These are phyloP conservation scores for Zoanthus solanderi DNA, from an alignment of 92 coral and sea anemone genomes.

Conservation along the genomic window DNA sequence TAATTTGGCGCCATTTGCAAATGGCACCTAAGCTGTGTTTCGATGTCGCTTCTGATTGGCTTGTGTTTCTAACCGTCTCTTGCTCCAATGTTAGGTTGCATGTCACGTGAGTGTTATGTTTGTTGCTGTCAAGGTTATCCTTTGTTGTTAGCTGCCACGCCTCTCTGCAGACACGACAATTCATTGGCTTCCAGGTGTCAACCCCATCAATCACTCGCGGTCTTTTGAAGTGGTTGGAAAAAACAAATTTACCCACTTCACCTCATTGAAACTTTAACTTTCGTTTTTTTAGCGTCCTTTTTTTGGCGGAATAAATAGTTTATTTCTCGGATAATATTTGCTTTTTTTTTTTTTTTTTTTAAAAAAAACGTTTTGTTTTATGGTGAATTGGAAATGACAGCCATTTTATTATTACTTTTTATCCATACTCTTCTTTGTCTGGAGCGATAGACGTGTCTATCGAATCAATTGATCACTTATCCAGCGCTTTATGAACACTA, in stretches of 20 bases:
- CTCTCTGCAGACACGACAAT: conserved; percentile 36
- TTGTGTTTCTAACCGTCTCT: conserved; percentile 65
- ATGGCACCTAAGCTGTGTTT: conserved; percentile 90
- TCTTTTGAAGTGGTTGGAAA: neutral
- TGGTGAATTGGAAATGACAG: neutral
- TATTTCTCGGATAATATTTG: neutral
- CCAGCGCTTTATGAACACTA: conserved; percentile 29
- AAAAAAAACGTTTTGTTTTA: neutral
- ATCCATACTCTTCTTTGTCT: conserved; percentile 18
- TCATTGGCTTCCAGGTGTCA: conserved; percentile 37
- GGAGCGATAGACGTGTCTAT: conserved; percentile 14
- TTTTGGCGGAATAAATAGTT: neutral
- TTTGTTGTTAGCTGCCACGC: conserved; percentile 84
- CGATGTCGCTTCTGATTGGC: conserved; percentile 79
- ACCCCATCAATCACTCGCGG: conserved; percentile 12
- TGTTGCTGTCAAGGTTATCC: conserved; percentile 78
- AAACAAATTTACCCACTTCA: conserved; percentile 2
- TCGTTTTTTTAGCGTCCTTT: neutral
- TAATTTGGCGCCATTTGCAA: conserved; percentile 98
- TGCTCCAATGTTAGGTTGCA: conserved; percentile 67
- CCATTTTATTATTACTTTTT: neutral
- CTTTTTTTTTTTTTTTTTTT: neutral
- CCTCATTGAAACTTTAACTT: neutral
- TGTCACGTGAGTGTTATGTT: conserved; percentile 72
- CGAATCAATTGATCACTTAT: conserved; percentile 36